phyloP scores from a whole-genome alignment of 2,888 invertebrate genomes.

The Stegophylla sp. region DNA sequence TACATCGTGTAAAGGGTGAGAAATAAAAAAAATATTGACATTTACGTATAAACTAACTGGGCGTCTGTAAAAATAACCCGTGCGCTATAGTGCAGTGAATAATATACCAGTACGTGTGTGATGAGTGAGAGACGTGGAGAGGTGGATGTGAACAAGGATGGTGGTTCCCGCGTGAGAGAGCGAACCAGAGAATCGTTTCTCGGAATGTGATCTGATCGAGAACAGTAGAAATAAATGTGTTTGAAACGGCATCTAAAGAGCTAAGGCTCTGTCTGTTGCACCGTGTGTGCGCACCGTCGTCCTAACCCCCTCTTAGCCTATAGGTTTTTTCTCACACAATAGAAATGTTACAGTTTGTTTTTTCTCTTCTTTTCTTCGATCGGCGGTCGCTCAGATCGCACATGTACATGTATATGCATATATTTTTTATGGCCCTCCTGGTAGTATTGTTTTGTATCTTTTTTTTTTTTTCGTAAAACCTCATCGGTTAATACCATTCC shows the following conservation, averaged over 20 bases:
- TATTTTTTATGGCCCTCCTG: slow-evolving; percentile 1
- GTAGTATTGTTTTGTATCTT: slow-evolving; percentile 7
- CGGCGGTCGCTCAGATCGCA: background rate
- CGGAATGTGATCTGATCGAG: slow-evolving; percentile 55
- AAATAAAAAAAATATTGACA: background rate
- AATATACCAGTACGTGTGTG: too few relatives aligned
- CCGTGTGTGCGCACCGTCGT: background rate
- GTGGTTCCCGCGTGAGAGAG: slow-evolving; percentile 28
- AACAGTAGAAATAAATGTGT: slow-evolving; percentile 22
- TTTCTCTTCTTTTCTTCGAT: background rate
- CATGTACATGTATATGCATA: background rate
- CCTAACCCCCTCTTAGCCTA: background rate
- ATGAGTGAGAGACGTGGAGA: too few relatives aligned
- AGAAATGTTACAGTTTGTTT: slow-evolving; percentile 49
- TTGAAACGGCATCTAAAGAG: slow-evolving; percentile 39
- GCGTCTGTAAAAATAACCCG: slow-evolving; percentile 29
- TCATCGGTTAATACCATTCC: slow-evolving; percentile 18
- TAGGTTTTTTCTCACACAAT: slow-evolving; percentile 50
- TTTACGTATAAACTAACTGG: slow-evolving; percentile 26
- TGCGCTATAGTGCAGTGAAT: background rate
- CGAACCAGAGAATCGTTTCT: slow-evolving; percentile 40
- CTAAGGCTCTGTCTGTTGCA: background rate
- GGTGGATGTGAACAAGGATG: background rate
- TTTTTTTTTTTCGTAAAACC: background rate
- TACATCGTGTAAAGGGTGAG: background rate